Evolutionary conservation across 2,113 vertebrate genomes (phyloP), one percentile per base, ranked within the genome.

Genomic region (Chloropsis cyanopogon): DNA sequence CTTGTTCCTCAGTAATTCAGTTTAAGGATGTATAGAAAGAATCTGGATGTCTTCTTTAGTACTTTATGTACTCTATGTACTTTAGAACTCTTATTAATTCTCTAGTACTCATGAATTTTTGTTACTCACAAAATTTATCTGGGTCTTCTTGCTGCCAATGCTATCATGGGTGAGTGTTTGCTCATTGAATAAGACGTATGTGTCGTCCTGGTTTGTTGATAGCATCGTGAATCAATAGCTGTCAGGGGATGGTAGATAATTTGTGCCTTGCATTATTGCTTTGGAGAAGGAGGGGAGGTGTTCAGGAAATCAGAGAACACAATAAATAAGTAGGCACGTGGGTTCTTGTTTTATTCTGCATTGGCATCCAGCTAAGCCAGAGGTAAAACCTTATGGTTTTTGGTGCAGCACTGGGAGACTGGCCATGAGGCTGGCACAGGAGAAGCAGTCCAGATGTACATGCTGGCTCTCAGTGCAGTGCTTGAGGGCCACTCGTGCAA

Each of bases 181-280:
- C 72, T 37, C 44, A 50, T 49, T 73, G 78, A 82, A 29, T 64
- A 88, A 95, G 90, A 94, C 44, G 1, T 81, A 86, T 64, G 64
- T 68, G 60, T 93, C 2, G 0, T 78, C 93, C 71, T 68, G 69
- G 54, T 75, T 86, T 94, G 79, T 59, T 95, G 90, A 78, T 96
- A 83, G 79, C 52, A 78, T 71, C 9, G 1, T 87, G 85, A 89
- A 95, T 95, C 88, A 83, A 83, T 88, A 94, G 60, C 79, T 96
- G 93, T 57, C 85, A 59, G 85, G 57, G 79, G 41, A 56, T 93
- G 82, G 64, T 23, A 88, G 87, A 68, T 82, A 89, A 81, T 91
- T 86, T 71, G 52, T 35, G 26, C 82, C 64, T 78, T 88, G 35
- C 52, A 15, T 60, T 92, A 73, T 64, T 90, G 79, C 53, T 60